A percentile compares a stretch with the other conserved stretches of the same genome.
These are phyloP conservation scores for Spea bombifrons DNA, from an alignment of 2,113 vertebrate species.

Conservation along the genomic window DNA sequence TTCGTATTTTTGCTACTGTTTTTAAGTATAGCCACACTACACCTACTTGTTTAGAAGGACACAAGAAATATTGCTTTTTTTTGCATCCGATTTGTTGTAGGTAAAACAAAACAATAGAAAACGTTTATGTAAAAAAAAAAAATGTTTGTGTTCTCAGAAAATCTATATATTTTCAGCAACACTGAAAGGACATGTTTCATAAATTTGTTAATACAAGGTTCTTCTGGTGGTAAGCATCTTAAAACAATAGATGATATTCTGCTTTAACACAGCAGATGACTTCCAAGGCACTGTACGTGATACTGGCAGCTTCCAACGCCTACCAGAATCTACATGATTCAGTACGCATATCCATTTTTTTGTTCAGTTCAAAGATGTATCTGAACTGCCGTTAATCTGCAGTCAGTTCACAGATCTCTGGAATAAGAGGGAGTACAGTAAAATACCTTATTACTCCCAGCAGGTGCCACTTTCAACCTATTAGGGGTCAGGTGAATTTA, in stretches of 20 bases:
- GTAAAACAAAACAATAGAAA: too few species aligned
- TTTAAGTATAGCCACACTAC: too few species aligned
- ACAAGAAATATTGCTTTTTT: too few species aligned
- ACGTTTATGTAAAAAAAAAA: too few species aligned
- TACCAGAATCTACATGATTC: background rate
- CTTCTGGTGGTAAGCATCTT: background rate
- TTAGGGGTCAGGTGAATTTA: constrained; percentile 49
- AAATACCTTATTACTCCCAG: constrained; percentile 35
- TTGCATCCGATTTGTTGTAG: too few species aligned
- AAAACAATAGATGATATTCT: background rate
- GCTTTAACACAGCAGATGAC: background rate
- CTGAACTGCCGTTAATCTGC: constrained; percentile 38
- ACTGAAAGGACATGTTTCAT: background rate
- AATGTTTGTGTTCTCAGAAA: background rate
- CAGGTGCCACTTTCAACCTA: constrained; percentile 48
- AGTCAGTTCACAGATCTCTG: constrained; percentile 34
- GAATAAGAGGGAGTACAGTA: constrained; percentile 46
- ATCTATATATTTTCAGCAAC: constrained; percentile 1
- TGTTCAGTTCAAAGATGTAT: constrained; percentile 4
- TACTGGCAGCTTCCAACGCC: background rate
- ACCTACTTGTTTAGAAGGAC: too few species aligned
- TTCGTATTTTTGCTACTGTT: too few species aligned
- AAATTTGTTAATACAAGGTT: background rate
- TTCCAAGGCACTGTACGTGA: background rate
- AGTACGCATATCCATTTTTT: constrained; percentile 10